Conservation (phyloP, 2,888 invertebrate genomes). For the Ennomos erosarius region DNA sequence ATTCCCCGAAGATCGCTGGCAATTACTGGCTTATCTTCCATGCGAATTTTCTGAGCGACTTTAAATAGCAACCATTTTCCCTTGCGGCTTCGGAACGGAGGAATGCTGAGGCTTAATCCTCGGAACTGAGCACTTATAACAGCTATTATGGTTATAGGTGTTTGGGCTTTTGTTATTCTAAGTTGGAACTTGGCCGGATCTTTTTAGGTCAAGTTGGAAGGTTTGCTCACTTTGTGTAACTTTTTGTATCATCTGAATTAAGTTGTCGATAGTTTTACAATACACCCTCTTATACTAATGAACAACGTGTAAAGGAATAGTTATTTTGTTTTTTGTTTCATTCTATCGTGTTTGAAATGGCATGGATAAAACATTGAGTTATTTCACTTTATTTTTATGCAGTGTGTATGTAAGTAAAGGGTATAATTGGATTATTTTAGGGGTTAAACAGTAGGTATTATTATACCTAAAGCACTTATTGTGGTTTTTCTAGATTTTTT, state of each 20-base stretch:
- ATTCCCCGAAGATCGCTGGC: conserved; percentile 67
- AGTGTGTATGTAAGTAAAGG: too few species aligned
- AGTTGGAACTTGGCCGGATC: conserved; percentile 38
- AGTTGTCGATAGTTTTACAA: too few species aligned
- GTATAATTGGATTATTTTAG: too few species aligned
- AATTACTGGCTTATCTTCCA: conserved; percentile 75
- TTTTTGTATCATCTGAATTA: not conserved
- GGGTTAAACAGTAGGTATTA: too few species aligned
- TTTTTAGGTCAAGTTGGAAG: conserved; percentile 32
- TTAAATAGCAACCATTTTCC: conserved; percentile 77
- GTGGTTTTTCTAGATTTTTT: too few species aligned
- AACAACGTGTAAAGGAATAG: too few species aligned
- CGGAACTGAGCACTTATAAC: conserved; percentile 58
- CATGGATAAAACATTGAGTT: too few species aligned
- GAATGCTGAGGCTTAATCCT: conserved; percentile 59
- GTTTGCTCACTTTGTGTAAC: conserved; percentile 11
- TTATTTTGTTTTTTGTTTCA: too few species aligned
- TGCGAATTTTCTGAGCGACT: conserved; percentile 76
- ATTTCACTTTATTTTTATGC: too few species aligned
- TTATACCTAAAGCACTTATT: too few species aligned
- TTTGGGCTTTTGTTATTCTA: conserved; percentile 50
- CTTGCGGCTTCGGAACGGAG: conserved; percentile 58
- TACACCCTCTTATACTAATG: too few species aligned
- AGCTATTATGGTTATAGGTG: conserved; percentile 56
- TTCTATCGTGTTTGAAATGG: too few species aligned